A percentile compares a stretch with the other conserved stretches of the same genome.
Evolutionary conservation across 2,797 vertebrate species (phyloP).

Genomic region (Tinamus major): DNA sequence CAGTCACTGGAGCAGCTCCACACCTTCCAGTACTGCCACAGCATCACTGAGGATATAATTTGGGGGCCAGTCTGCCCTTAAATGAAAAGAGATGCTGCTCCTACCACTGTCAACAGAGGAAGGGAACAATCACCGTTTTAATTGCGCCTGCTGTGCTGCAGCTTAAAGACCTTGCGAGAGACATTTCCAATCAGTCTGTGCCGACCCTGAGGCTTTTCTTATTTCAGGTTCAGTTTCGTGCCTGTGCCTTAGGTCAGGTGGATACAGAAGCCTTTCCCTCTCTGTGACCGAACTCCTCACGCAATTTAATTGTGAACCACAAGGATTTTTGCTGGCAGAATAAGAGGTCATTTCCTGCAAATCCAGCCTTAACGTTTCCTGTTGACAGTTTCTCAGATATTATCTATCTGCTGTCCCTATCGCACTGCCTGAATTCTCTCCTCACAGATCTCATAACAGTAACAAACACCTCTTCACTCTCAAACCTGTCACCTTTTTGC

Average conservation of each 20-base stretch:
- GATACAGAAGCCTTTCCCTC: slow-evolving; percentile 5
- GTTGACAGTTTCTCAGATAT: slow-evolving; percentile 61
- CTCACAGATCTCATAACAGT: background rate
- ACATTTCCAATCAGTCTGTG: slow-evolving; percentile 55
- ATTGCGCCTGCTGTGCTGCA: background rate
- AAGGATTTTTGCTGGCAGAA: slow-evolving; percentile 49
- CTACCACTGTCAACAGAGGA: background rate
- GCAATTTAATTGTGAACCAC: slow-evolving; percentile 58
- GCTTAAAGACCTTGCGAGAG: slow-evolving; percentile 34
- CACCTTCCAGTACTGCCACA: background rate
- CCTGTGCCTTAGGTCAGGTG: background rate
- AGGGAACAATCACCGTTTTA: slow-evolving; percentile 19
- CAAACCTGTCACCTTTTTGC: slow-evolving; percentile 20
- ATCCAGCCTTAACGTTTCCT: background rate
- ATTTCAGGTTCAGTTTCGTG: slow-evolving; percentile 35
- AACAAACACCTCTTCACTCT: slow-evolving; percentile 51
- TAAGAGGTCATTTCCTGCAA: slow-evolving; percentile 54
- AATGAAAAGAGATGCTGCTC: background rate
- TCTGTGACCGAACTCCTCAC: slow-evolving; percentile 44
- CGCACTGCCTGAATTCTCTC: background rate
- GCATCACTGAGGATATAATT: background rate
- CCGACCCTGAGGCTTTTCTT: slow-evolving; percentile 30
- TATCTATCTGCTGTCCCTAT: slow-evolving; percentile 38
- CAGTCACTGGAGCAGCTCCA: background rate
- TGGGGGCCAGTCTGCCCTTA: background rate